phyloP scores from a whole-genome alignment of 1,140 invertebrate species.

The Microplitis demolitor region DNA sequence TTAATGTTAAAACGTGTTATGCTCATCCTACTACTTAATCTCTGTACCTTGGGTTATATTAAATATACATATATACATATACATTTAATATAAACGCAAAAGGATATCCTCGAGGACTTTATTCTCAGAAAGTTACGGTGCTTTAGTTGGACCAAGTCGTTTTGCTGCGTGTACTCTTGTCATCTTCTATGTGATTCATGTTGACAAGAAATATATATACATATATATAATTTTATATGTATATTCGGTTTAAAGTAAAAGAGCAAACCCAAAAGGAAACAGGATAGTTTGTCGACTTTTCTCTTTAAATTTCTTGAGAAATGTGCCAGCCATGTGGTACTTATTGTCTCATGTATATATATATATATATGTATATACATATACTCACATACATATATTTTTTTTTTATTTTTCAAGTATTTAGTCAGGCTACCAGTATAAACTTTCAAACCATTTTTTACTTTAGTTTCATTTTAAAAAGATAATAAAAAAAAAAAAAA shows the following conservation, averaged over 20 bases:
- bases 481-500: too few relatives aligned
- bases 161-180: not conserved
- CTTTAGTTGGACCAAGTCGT: not conserved
- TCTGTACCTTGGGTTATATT: not conserved
- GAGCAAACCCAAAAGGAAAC: not conserved
- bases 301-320: not conserved
- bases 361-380: not conserved
- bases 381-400: not conserved
- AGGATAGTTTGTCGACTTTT: not conserved
- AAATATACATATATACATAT: not conserved
- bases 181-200: not conserved
- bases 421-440: not conserved
- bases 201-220: not conserved
- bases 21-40: not conserved
- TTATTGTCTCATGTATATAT: not conserved
- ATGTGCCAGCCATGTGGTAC: conserved; percentile 2
- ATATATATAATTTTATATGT: not conserved
- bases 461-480: too few relatives aligned
- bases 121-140: not conserved
- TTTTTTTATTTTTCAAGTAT: not conserved
- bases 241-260: not conserved
- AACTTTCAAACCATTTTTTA: too few relatives aligned
- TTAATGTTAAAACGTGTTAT: not conserved
- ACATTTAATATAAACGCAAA: not conserved
- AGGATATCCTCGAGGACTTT: conserved; percentile 9